Base-by-base conservation (phyloP, 2,888 invertebrate genomes). In the Drosophila phalerata region DNA sequence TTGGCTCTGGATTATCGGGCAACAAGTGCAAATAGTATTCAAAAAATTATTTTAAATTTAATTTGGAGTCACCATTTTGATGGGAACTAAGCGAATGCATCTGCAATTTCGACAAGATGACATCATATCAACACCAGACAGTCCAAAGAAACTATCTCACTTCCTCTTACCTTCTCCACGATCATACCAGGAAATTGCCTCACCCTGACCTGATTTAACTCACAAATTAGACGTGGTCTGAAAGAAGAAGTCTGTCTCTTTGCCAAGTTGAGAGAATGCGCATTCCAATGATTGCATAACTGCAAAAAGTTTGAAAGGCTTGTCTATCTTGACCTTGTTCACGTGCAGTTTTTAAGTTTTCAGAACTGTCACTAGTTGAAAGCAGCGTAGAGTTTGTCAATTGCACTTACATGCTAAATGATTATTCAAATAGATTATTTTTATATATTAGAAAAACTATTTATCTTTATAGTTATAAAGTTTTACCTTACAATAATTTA, bases 21-120 rank as follows among this genome's bases (percentile, higher is more conserved):
- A 34, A 51, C 51, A 51, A 51, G 51, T 51, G 37, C 51, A 51
- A 22, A 51, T n/a, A 51, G 32, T 19, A 17, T 22, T 37, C n/a
- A 22, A 6, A 9, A 13, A 13, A 11, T 13, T 22, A 5, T 5
- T 22, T 10, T 6, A 11, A 51, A 51, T 51, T 37, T 37, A 19
- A 51, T 51, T 34, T 37, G 34, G n/a, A 37, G 28, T 53, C 40
- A 51, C 4, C 22, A 34, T 34, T 49, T 49, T 22, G n/a, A 22
- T 22, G 17, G n/a, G 4, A 34, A 8, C 37, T 22, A 40, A 38
- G 10, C 6, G 8, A 38, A 38, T 38, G 38, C 28, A 52, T 3
- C 17, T 52, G 28, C 28, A 17, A 22, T 19, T 42, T 42, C n/a
- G 28, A 32, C 42, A 32, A 34, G 22, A 22, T 55, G 42, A 32